phyloP scores from a whole-genome alignment of 2,888 invertebrate species.

The Margaritifera margaritifera region DNA sequence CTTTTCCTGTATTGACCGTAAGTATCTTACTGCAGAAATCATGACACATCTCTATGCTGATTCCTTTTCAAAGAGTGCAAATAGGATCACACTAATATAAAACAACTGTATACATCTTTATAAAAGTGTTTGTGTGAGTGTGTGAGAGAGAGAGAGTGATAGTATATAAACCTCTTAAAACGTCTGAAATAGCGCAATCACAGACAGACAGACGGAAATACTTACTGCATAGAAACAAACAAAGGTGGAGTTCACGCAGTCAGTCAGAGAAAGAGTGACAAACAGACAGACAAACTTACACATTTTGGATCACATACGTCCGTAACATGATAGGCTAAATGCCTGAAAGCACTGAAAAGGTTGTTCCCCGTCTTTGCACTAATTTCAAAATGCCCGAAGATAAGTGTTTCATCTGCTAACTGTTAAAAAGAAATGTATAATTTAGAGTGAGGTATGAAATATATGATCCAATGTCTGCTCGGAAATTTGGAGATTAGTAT shows the following conservation, averaged over 20 bases:
- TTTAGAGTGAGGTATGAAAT: too few species aligned
- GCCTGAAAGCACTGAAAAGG: conserved; percentile 57
- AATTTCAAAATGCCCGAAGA: conserved; percentile 65
- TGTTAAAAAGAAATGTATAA: conserved; percentile 28
- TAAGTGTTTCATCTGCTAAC: conserved; percentile 59
- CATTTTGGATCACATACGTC: conserved; percentile 64
- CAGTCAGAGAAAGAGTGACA: background rate
- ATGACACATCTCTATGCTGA: too few species aligned
- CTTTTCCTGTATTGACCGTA: too few species aligned
- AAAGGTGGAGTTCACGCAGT: conserved; percentile 1
- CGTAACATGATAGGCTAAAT: conserved; percentile 61
- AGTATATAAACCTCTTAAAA: background rate
- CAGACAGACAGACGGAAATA: too few species aligned
- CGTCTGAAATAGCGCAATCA: too few species aligned
- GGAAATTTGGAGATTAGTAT: too few species aligned
- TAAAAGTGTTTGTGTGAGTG: background rate
- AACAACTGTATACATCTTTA: too few species aligned
- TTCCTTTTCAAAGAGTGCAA: too few species aligned
- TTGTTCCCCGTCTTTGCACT: conserved; percentile 65
- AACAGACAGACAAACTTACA: conserved; percentile 37
- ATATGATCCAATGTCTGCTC: too few species aligned
- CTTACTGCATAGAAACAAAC: background rate
- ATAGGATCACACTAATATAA: too few species aligned
- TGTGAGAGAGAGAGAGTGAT: conserved; percentile 1
- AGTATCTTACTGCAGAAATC: too few species aligned